Evolutionary conservation across 2,113 vertebrate species (phyloP).

Genomic region (Tympanuchus pallidicinctus): DNA sequence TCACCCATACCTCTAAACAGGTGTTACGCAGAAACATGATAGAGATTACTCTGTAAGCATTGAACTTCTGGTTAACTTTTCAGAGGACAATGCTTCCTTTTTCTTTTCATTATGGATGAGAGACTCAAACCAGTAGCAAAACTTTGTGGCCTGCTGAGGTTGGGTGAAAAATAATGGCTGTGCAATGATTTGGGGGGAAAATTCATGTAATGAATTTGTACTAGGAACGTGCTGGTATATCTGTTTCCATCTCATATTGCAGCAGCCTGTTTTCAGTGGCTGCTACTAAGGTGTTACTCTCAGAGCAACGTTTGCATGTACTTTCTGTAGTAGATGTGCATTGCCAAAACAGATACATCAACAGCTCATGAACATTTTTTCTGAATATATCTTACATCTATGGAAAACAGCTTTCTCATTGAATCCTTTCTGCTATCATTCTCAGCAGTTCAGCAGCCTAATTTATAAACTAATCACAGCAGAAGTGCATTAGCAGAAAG

Average conservation of each 20-base stretch:
- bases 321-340: background rate
- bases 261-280: background rate
- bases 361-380: background rate
- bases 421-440: background rate
- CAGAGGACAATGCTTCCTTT: background rate
- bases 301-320: background rate
- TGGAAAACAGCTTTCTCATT: background rate
- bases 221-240: background rate
- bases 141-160: background rate
- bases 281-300: background rate
- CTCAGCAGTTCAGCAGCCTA: background rate
- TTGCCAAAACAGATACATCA: background rate
- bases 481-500: background rate
- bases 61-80: background rate
- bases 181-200: background rate
- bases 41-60: background rate
- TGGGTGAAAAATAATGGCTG: background rate
- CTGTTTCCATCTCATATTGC: background rate
- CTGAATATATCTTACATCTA: background rate
- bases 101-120: background rate
- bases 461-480: constrained; percentile 9
- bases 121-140: background rate
- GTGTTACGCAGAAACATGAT: background rate
- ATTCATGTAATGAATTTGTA: background rate
- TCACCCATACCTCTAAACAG: background rate